Evolutionary conservation across 2,797 vertebrate genomes (phyloP).

Genomic region (Ibycter americanus): DNA sequence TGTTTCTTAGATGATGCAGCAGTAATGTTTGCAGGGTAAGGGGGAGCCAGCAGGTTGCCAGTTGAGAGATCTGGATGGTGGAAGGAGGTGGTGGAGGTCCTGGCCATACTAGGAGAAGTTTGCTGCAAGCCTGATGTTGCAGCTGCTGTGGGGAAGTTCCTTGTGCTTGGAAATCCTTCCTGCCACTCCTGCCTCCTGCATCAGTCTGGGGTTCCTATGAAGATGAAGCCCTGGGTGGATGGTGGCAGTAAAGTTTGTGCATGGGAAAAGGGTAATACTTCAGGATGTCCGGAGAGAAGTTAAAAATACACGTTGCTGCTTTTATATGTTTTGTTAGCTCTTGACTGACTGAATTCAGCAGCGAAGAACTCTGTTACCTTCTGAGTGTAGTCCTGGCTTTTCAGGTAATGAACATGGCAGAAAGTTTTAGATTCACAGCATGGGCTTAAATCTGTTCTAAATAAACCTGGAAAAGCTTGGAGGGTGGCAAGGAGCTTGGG

Average conservation of each 20-base stretch:
- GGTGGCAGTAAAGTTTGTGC: not conserved
- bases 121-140: not conserved
- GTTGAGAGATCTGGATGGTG: fast-evolving
- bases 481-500: not conserved
- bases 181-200: not conserved
- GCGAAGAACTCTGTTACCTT: not conserved
- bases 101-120: not conserved
- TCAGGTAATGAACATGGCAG: not conserved
- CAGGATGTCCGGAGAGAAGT: not conserved
- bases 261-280: not conserved
- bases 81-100: not conserved
- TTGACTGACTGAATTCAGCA: not conserved
- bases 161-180: not conserved
- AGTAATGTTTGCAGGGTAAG: not conserved
- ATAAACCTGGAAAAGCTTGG: not conserved
- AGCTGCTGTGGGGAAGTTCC: not conserved
- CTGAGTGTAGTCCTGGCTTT: not conserved
- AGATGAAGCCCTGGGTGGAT: not conserved
- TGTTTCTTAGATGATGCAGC: not conserved
- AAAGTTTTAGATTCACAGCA: not conserved
- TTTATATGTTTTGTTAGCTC: not conserved
- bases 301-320: fast-evolving
- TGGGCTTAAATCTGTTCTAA: not conserved
- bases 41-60: not conserved
- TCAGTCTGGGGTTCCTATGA: not conserved